phyloP scores from a whole-genome alignment of 2,113 vertebrate genomes.

The Mastomys natalensis region DNA sequence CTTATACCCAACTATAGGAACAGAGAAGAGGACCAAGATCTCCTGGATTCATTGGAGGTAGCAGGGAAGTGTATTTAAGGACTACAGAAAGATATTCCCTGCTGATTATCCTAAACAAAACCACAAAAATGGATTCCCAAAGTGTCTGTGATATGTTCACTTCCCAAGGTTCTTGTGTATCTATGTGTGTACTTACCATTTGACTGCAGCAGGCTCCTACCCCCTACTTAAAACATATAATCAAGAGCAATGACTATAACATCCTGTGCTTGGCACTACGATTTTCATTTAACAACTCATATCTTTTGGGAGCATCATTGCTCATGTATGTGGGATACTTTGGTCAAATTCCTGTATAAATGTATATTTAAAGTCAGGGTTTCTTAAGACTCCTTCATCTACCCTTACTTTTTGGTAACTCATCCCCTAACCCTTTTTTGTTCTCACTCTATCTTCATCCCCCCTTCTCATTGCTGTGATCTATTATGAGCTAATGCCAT shows the following conservation, averaged over 20 bases:
- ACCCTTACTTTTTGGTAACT: not conserved
- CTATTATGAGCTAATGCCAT: not conserved
- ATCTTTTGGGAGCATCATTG: not conserved
- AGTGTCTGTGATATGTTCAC: not conserved
- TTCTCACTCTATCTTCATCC: not conserved
- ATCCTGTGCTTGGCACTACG: not conserved
- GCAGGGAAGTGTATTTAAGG: not conserved
- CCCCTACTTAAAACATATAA: not conserved
- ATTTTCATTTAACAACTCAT: not conserved
- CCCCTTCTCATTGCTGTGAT: not conserved
- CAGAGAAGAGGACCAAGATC: rapidly evolving
- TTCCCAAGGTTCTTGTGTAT: not conserved
- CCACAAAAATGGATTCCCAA: not conserved
- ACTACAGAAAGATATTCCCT: not conserved
- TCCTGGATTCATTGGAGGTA: not conserved
- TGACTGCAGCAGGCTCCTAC: not conserved
- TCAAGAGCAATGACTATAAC: not conserved
- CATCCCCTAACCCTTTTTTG: not conserved
- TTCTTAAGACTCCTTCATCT: not conserved
- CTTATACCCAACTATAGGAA: not conserved
- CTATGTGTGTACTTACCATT: not conserved
- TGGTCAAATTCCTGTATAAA: not conserved
- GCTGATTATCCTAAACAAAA: not conserved
- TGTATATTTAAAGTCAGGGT: not conserved
- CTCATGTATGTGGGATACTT: not conserved